These are phyloP conservation scores for Triops longicaudatus DNA, from an alignment of 1,140 invertebrate species.

Conservation along the genomic window DNA sequence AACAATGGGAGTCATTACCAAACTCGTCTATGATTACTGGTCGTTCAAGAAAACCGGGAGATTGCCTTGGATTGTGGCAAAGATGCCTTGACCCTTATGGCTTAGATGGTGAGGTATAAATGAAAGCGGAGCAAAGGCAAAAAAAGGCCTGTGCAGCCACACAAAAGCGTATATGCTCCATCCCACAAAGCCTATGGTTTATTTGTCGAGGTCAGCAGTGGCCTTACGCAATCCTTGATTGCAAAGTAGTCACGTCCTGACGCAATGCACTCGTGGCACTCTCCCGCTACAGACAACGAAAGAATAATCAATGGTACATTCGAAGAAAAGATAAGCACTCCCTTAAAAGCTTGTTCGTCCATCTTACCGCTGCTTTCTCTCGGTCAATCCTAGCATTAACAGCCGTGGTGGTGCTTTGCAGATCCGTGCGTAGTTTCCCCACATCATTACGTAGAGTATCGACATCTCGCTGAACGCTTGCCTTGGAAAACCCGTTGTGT, in stretches of 20 bases:
- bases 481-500: neutral
- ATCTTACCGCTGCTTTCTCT: conserved; percentile 5
- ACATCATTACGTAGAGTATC: neutral
- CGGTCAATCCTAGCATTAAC: neutral
- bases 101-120: neutral
- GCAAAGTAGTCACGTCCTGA: neutral
- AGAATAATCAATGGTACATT: neutral
- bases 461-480: neutral
- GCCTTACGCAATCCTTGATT: neutral
- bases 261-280: conserved; percentile 9
- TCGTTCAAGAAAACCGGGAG: conserved; percentile 64
- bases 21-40: conserved; percentile 71
- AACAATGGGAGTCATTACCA: conserved; percentile 59
- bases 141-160: neutral
- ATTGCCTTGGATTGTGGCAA: conserved; percentile 67
- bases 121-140: neutral
- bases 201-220: neutral
- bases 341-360: neutral
- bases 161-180: neutral
- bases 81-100: conserved; percentile 47
- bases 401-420: neutral
- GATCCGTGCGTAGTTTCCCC: neutral
- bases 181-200: neutral
- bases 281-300: neutral
- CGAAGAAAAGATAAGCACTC: neutral